These are phyloP conservation scores for Clunio marinus DNA, from an alignment of 2,888 invertebrate species.

Conservation along the genomic window DNA sequence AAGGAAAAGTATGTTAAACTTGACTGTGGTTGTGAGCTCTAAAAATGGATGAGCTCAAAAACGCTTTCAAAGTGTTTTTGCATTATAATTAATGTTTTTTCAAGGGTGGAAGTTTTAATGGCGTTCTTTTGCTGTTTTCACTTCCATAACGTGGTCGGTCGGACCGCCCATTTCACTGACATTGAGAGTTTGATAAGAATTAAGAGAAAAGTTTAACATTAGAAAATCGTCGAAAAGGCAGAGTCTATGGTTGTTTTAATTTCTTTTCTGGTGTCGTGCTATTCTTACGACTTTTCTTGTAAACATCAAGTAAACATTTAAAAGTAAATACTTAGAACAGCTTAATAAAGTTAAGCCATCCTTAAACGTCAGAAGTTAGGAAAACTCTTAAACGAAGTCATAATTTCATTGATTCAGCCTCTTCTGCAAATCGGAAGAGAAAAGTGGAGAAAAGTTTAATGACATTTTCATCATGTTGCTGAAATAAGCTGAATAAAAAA, in stretches of 20 bases:
- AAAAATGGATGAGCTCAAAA: not conserved
- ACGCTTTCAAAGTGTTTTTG: not conserved
- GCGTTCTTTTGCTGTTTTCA: not conserved
- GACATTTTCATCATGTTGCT: conserved; percentile 12
- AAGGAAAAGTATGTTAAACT: not conserved
- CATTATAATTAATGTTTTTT: not conserved
- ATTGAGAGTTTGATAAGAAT: not conserved
- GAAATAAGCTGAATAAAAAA: not conserved
- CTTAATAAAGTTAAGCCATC: not conserved
- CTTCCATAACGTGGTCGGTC: too few relatives aligned
- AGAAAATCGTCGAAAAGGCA: too few relatives aligned
- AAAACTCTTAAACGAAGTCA: not conserved
- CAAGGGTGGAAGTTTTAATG: not conserved
- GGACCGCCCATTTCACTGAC: too few relatives aligned
- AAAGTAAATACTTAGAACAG: not conserved
- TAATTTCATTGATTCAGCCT: not conserved
- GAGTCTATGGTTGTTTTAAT: too few relatives aligned
- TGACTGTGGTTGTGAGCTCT: not conserved
- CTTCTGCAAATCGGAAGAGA: not conserved
- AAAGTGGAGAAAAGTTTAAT: conserved; percentile 9
- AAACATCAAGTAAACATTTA: not conserved
- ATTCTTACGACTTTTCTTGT: not conserved
- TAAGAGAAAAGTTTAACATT: not conserved
- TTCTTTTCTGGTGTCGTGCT: not conserved
- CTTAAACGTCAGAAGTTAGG: not conserved